Conservation (phyloP, 2,113 vertebrate species). For the Lampris megalopsis region DNA sequence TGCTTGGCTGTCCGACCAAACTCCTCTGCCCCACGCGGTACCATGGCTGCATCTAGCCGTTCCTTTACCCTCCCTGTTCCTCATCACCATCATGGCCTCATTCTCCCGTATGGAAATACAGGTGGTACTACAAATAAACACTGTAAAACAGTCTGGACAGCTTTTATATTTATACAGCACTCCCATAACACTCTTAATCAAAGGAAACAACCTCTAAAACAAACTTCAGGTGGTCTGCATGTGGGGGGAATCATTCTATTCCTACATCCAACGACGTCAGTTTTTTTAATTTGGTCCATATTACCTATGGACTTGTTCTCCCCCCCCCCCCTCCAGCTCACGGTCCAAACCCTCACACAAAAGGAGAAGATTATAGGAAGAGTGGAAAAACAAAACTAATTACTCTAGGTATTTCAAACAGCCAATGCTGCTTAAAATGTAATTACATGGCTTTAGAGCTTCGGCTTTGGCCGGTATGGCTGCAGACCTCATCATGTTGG, state of each 20-base stretch:
- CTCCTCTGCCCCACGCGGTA: background rate
- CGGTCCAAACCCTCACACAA: slow-evolving; percentile 67
- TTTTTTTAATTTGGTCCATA: slow-evolving; percentile 64
- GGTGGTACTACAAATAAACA: slow-evolving; percentile 80
- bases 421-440: slow-evolving; percentile 76
- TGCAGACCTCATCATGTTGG: slow-evolving; percentile 64
- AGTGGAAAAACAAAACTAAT: slow-evolving; percentile 80
- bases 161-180: slow-evolving; percentile 72
- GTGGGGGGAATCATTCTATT: slow-evolving; percentile 62
- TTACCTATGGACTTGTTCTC: slow-evolving; percentile 48
- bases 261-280: slow-evolving; percentile 65
- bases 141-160: slow-evolving; percentile 71
- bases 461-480: slow-evolving; percentile 50
- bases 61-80: slow-evolving; percentile 58
- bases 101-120: slow-evolving; percentile 75
- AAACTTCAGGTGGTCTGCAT: slow-evolving; percentile 76
- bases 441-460: slow-evolving; percentile 77
- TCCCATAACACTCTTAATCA: slow-evolving; percentile 77
- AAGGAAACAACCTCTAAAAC: slow-evolving; percentile 77
- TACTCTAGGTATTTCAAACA: slow-evolving; percentile 78
- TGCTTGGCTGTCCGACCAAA: slow-evolving; percentile 10
- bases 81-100: slow-evolving; percentile 60
- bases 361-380: slow-evolving; percentile 74
- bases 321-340: slow-evolving; percentile 41
- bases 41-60: slow-evolving; percentile 45